These are phyloP conservation scores for Empis livida DNA, from an alignment of 2,888 invertebrate species.

Conservation along the genomic window DNA sequence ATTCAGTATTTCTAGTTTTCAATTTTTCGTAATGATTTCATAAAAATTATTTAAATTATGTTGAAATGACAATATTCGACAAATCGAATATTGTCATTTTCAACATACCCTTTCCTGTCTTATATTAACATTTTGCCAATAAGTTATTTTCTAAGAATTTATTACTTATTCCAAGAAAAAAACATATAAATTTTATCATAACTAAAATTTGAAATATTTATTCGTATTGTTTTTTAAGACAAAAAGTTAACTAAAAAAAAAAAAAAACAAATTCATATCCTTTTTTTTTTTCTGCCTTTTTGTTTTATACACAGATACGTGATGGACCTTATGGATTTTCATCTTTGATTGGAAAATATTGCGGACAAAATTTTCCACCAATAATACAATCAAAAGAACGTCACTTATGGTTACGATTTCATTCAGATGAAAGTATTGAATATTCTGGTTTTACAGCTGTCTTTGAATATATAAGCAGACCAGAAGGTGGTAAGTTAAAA, in stretches of 20 bases:
- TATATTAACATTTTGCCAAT: too few species aligned
- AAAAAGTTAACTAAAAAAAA: not conserved
- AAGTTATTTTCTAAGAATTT: too few species aligned
- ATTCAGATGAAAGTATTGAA: conserved; percentile 69
- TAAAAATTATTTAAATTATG: too few species aligned
- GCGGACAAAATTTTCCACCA: conserved; percentile 58
- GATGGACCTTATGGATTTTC: conserved; percentile 72
- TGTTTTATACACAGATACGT: conserved; percentile 41
- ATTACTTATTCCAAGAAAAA: too few species aligned
- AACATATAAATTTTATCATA: too few species aligned
- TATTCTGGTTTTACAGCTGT: conserved; percentile 66
- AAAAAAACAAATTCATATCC: not conserved
- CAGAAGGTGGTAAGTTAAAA: conserved; percentile 41
- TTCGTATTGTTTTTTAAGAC: not conserved
- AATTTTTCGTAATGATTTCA: too few species aligned
- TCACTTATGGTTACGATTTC: conserved; percentile 66
- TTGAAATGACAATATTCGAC: too few species aligned
- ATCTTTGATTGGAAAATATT: conserved; percentile 50
- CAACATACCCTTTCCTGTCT: too few species aligned
- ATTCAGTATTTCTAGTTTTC: too few species aligned
- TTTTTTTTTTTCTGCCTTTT: not conserved
- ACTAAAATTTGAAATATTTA: not conserved
- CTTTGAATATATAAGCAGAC: conserved; percentile 51
- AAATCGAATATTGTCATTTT: too few species aligned
- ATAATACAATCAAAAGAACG: conserved; percentile 58